These are phyloP conservation scores for Petroica traversi DNA, from an alignment of 2,113 vertebrate species.

Conservation along the genomic window DNA sequence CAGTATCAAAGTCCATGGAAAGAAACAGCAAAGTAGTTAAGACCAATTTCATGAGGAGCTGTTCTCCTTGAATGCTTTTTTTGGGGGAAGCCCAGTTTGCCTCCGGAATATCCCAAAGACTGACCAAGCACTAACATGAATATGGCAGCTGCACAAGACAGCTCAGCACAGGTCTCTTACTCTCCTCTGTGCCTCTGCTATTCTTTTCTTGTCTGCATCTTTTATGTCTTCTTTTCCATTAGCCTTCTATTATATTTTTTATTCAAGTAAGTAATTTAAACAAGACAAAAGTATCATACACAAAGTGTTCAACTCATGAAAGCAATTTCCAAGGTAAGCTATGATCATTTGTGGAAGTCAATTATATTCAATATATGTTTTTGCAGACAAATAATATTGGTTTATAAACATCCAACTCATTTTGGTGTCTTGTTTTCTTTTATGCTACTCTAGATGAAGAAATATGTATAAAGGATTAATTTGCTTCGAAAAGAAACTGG, in stretches of 20 bases:
- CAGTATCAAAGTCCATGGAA: neutral
- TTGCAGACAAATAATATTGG: neutral
- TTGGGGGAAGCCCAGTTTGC: neutral
- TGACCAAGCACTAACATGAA: neutral
- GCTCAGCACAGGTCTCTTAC: neutral
- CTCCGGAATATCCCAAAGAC: neutral
- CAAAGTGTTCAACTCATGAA: neutral
- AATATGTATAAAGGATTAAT: neutral
- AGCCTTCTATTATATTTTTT: neutral
- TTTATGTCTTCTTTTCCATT: neutral
- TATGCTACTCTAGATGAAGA: neutral
- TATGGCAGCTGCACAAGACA: neutral
- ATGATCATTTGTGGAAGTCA: neutral
- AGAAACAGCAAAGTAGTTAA: neutral
- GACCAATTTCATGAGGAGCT: neutral
- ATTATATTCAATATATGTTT: neutral
- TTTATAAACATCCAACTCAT: neutral
- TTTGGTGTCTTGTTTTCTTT: neutral
- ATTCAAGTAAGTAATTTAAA: neutral
- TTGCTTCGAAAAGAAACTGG: neutral
- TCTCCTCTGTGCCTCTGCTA: neutral
- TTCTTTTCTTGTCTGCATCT: accelerated
- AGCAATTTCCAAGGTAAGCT: neutral
- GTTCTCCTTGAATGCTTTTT: neutral
- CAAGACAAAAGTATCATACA: neutral